Evolutionary conservation across 1,140 invertebrate genomes (phyloP).

Genomic region (Hyles euphorbiae): DNA sequence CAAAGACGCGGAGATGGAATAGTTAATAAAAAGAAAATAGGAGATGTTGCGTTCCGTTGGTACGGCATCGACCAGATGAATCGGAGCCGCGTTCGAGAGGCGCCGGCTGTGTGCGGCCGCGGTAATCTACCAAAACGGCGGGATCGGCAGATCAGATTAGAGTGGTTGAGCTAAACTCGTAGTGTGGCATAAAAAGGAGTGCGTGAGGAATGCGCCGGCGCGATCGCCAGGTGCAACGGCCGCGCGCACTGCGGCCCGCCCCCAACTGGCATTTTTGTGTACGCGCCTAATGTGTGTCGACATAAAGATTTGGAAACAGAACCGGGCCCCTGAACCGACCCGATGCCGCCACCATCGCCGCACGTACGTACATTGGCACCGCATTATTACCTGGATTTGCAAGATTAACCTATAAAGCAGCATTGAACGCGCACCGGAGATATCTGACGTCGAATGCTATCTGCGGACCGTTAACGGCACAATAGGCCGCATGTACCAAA

Average conservation of each 20-base stretch:
- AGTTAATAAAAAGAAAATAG: constrained; percentile 34
- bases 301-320: constrained; percentile 30
- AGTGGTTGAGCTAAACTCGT: constrained; percentile 36
- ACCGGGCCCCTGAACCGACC: constrained; percentile 32
- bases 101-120: constrained; percentile 7
- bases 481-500: constrained; percentile 38
- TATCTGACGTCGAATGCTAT: constrained; percentile 23
- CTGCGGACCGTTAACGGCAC: constrained; percentile 46
- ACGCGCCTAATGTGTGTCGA: constrained; percentile 37
- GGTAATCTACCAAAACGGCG: constrained; percentile 12
- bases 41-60: constrained; percentile 31
- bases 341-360: constrained; percentile 2
- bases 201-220: constrained; percentile 58
- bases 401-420: not conserved
- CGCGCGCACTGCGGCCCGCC: constrained; percentile 33
- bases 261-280: constrained; percentile 50
- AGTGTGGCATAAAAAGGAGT: constrained; percentile 59
- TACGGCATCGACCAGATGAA: constrained; percentile 23
- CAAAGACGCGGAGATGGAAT: constrained; percentile 38
- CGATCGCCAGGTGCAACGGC: constrained; percentile 59
- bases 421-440: constrained; percentile 3
- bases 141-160: constrained; percentile 25
- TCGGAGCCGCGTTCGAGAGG: constrained; percentile 16
- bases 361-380: not conserved
- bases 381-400: not conserved